A percentile compares a stretch with the other conserved stretches of the same genome.
phyloP scores from a whole-genome alignment of 2,113 vertebrate species.

The Equus quagga region DNA sequence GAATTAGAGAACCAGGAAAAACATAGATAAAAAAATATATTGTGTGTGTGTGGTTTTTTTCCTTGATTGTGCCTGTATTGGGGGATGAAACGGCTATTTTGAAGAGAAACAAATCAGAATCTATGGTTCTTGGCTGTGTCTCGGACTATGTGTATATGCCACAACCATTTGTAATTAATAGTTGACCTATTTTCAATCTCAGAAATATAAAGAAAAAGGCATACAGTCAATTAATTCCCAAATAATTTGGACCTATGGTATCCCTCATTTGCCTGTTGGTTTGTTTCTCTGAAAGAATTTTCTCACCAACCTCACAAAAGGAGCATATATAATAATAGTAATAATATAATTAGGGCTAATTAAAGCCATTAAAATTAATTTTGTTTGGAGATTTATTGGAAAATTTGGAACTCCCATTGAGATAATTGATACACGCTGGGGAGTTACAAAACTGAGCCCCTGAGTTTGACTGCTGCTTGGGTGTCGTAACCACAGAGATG shows the following conservation, averaged over 20 bases:
- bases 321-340: constrained; percentile 46
- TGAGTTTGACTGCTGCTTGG: neutral
- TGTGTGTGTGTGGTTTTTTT: neutral
- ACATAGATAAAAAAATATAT: neutral
- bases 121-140: neutral
- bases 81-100: constrained; percentile 18
- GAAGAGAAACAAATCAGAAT: constrained; percentile 13
- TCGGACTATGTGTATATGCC: neutral
- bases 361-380: constrained; percentile 74
- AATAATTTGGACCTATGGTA: neutral
- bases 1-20: constrained; percentile 70
- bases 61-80: neutral
- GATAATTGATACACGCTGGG: constrained; percentile 46
- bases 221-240: neutral
- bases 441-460: neutral
- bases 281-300: constrained; percentile 32
- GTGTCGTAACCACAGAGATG: neutral
- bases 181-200: neutral
- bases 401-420: constrained; percentile 42
- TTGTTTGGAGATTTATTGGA: constrained; percentile 55
- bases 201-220: neutral
- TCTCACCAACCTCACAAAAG: constrained; percentile 40
- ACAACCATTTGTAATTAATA: neutral
- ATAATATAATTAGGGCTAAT: constrained; percentile 68
- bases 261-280: neutral